phyloP scores from a whole-genome alignment of 2,888 invertebrate species.

The Pomacea canaliculata region DNA sequence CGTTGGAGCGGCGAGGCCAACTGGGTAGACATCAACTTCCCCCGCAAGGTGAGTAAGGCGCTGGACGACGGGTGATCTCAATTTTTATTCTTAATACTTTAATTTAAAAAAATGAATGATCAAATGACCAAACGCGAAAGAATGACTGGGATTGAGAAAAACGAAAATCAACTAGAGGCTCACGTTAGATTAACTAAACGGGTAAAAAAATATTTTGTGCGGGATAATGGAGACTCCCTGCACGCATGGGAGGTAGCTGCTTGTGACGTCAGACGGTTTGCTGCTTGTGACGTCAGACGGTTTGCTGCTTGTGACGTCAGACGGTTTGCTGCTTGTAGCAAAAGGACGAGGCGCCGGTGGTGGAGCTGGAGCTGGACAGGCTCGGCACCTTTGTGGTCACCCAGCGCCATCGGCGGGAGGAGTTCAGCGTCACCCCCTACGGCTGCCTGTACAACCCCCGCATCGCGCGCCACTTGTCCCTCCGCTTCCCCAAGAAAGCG shows the following conservation, averaged over 20 bases:
- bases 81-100: no score
- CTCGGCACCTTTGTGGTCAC: conserved; percentile 63
- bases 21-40: conserved; percentile 59
- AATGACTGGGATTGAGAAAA: no score
- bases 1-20: conserved; percentile 58
- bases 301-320: not conserved
- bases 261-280: no score
- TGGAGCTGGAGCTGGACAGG: conserved; percentile 56
- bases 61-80: not conserved
- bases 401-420: conserved; percentile 56
- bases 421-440: conserved; percentile 60
- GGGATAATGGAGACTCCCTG: no score
- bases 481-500: conserved; percentile 66
- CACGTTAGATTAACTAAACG: no score
- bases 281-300: no score
- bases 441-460: conserved; percentile 65
- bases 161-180: no score
- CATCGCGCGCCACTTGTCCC: conserved; percentile 60
- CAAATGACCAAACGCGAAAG: no score
- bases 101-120: no score
- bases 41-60: conserved; percentile 45
- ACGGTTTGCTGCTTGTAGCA: conserved; percentile 35
- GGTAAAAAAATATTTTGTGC: no score
- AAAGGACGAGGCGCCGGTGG: conserved; percentile 38
- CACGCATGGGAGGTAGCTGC: no score